These are phyloP conservation scores for Haemorhous mexicanus DNA, from an alignment of 2,113 vertebrate species.

Conservation along the genomic window DNA sequence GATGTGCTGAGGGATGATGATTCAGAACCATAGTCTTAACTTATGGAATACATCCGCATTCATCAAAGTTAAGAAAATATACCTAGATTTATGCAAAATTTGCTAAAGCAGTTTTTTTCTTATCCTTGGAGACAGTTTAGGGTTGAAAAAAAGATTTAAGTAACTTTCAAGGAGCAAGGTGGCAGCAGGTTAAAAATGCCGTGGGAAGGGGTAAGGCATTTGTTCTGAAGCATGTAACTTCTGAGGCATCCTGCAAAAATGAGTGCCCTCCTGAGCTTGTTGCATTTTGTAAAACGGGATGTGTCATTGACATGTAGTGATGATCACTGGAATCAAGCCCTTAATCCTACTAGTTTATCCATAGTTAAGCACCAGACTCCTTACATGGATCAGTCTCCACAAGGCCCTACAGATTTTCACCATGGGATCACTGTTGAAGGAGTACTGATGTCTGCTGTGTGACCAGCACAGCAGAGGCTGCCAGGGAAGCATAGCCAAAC, in stretches of 20 bases:
- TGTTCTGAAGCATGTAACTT: not conserved
- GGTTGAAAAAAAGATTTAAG: not conserved
- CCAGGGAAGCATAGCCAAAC: not conserved
- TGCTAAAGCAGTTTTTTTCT: not conserved
- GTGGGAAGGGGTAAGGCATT: not conserved
- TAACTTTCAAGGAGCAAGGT: not conserved
- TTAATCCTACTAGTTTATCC: not conserved
- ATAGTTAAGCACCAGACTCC: not conserved
- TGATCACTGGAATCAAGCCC: not conserved
- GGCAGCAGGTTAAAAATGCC: not conserved
- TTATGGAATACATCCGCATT: not conserved
- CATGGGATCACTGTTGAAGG: not conserved
- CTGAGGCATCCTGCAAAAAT: not conserved
- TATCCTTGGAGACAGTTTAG: not conserved
- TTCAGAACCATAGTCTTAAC: not conserved
- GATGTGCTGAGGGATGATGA: not conserved
- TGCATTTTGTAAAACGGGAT: not conserved
- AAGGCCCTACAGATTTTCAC: not conserved
- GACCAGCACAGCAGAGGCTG: not conserved
- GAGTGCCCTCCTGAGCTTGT: not conserved
- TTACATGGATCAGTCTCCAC: not conserved
- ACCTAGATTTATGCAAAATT: not conserved
- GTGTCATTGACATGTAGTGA: not conserved
- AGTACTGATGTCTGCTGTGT: not conserved
- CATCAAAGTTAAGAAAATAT: not conserved